phyloP scores from a whole-genome alignment of 2,888 invertebrate genomes.

The Drosophila testacea region DNA sequence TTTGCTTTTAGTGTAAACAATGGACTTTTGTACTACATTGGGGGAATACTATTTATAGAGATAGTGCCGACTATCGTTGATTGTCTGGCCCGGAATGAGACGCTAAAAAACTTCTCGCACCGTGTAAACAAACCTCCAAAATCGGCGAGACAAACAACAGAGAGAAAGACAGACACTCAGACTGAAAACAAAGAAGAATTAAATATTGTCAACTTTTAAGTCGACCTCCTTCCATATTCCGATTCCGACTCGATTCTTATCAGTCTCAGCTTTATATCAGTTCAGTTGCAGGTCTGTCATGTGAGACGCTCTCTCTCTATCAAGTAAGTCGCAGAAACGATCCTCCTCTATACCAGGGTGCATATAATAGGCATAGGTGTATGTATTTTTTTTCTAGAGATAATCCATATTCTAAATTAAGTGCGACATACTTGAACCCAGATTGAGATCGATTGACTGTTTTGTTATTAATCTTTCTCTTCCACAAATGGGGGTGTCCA shows the following conservation, averaged over 20 bases:
- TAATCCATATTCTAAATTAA: conserved; percentile 52
- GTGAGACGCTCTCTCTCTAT: conserved; percentile 19
- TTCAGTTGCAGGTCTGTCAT: conserved; percentile 25
- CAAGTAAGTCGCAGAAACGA: conserved; percentile 15
- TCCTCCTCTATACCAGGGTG: neutral
- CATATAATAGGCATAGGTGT: neutral
- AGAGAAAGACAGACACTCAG: conserved; percentile 3
- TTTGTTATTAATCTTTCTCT: conserved; percentile 25
- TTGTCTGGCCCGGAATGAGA: conserved; percentile 42
- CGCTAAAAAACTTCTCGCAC: conserved; percentile 15
- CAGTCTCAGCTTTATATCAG: conserved; percentile 9
- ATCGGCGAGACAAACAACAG: conserved; percentile 31
- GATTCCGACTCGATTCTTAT: conserved; percentile 36
- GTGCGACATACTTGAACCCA: conserved; percentile 39
- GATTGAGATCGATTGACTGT: conserved; percentile 48
- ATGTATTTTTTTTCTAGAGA: conserved; percentile 11
- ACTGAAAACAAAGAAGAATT: conserved; percentile 6
- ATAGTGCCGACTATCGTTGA: conserved; percentile 33
- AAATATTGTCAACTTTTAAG: conserved; percentile 14
- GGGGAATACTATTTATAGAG: conserved; percentile 50
- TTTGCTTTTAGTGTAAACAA: conserved; percentile 23
- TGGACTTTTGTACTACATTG: conserved; percentile 39
- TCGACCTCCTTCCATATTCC: conserved; percentile 43
- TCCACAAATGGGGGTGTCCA: conserved; percentile 38
- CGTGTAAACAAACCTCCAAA: conserved; percentile 72